Evolutionary conservation across 1,140 invertebrate species (phyloP), one percentile per base, ranked within the genome.

Genomic region (Acyrthosiphon pisum): DNA sequence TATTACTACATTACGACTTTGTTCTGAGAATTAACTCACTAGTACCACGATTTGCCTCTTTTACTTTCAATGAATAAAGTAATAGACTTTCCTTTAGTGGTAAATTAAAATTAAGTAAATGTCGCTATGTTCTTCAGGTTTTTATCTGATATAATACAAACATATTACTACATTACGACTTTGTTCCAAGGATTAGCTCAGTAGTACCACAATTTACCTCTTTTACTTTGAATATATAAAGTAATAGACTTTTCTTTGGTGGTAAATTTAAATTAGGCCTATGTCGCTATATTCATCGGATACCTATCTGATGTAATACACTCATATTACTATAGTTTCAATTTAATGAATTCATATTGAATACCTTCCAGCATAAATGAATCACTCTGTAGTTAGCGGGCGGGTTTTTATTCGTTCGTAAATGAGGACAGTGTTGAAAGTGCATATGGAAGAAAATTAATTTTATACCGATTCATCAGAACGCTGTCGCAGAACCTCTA

Each of bases 371-470:
- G 93, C 81, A 93, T 56, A 93, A 91, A 87, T 92, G 90, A 60
- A 46, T 93, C 90, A 86, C 81, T 81, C 90, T 91, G 56, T 86
- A 93, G 81, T 93, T 91, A 23, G 41, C 50, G n/a, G 23, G 14
- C 30, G 53, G 35, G 7, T 92, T 93, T 91, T 86, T 81, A 87
- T 86, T 93, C 48, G 26, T 87, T 35, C 37, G 48, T 88, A 8
- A 91, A 90, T 56, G 18, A 8, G 50, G 89, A 93, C 89, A 91
- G 94, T 93, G 93, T 93, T 84, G 92, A 90, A 60, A 48, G 93
- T 94, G 94, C 94, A 20, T 20, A 93, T 93, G 94, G 94, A 94
- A 94, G 94, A 48, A 94, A 35, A 94, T 44, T 30, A 93, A 93
- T 89, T 35, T 41, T 92, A 30, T 76, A 35, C 6, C 56, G 89